Evolutionary conservation across 2,888 invertebrate genomes (phyloP), one percentile per base, ranked within the genome.

Genomic region (Caenorhabditis sinica): DNA sequence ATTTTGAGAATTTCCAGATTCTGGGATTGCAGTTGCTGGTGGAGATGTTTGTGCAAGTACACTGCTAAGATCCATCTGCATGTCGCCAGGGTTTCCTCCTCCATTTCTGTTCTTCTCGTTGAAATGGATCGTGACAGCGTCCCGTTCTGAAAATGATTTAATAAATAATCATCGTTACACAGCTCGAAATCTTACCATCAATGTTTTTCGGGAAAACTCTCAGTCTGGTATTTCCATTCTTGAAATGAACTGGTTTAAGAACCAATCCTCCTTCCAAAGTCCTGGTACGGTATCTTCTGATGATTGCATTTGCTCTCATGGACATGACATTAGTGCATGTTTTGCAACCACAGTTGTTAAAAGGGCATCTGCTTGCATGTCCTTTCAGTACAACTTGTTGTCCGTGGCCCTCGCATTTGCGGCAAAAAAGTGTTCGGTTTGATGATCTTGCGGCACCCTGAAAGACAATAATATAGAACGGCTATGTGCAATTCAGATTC

Each of bases 271-370:
- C 91, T 45, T 92, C 92, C 43, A 90, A 76, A 25, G 92, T 91
- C 17, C 92, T 83, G 11, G 91, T 90, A 25, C 92, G 88, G 75
- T 92, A 92, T 45, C 92, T 89, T 13, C 92, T 81, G 68, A 92
- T 92, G 82, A 92, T 92, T 8, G 92, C 92, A 73, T 92, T 92
- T 30, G 92, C 92, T 28, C 92, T 85, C 91, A 92, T 91, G 25
- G 89, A 89, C 92, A 92, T 92, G 79, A 92, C 92, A 80, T 92
- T 92, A 6, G 90, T 85, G 83, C 92, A 92, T 82, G 92, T 91
- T 80, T 92, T 91, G 83, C 92, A 92, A n/a, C 86, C 84, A 81
- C 92, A 92, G 53, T 89, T 91, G 85, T 92, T 91, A 84, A 86
- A 92, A 1, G 92, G 92, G 74, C 92, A 92, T 30, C 88, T 86